Base-by-base conservation (phyloP, 1,140 invertebrate genomes). In the Drosophila equinoxialis region DNA sequence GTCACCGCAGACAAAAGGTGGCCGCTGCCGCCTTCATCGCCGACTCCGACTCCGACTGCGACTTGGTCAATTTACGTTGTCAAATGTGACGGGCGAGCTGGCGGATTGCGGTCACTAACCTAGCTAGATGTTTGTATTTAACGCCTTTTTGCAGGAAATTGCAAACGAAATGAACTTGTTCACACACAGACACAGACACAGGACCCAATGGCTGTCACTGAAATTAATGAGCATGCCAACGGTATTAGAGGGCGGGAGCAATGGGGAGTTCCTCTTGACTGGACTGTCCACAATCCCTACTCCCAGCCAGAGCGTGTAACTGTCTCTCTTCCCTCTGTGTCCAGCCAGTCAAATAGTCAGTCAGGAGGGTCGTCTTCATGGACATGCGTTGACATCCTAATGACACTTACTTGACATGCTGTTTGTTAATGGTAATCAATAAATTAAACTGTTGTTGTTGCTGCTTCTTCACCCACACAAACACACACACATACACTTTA, bases 371-470 rank as follows among this genome's bases (percentile, higher is more conserved):
- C 77, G 65, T 64, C 77, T 74, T 55, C 66, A 42, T 69, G 59
- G 75, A 81, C 77, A 81, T 64, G 81, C 70, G 81, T 77, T 81
- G 81, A 81, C 77, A 85, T 77, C 81, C 77, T 83, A 83, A 83
- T 83, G 81, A 83, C 80, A 83, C 67, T 83, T 79, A 69, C 72
- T 83, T 83, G 80, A 83, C 81, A 72, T 79, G 61, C 69, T 84
- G 81, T 84, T 85, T 78, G 75, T 71, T 79, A 85, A 85, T 86
- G 83, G 68, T 81, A 85, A 85, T 85, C 82, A 81, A 86, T 79
- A 86, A 81, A 86, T 75, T 75, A 78, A 65, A 74, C 65, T 71
- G 62, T 66, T 59, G 65, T 35, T 68, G 62, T 30, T 39, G 30
- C 14, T 33, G 23, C 45, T 17, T 37, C 14, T 6, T 23, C 7